Conservation (phyloP, 1,140 invertebrate species). For the Drosophila rufa region DNA sequence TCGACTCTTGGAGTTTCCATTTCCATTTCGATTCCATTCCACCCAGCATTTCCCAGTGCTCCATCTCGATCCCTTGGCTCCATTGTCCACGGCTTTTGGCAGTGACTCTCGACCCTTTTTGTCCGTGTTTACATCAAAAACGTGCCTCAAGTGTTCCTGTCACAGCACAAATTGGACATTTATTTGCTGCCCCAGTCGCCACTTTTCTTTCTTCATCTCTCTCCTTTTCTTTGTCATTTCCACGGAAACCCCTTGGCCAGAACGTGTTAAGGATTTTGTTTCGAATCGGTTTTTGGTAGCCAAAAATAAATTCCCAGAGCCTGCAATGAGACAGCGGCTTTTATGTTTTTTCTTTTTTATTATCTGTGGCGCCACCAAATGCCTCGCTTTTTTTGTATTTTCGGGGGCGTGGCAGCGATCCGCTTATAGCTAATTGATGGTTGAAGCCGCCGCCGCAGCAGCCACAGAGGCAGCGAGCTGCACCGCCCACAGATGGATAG, state of each 20-base stretch:
- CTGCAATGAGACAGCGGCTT: conserved; percentile 66
- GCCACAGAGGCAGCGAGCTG: conserved; percentile 11
- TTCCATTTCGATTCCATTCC: neutral
- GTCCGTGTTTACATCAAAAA: conserved; percentile 80
- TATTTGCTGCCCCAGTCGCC: conserved; percentile 68
- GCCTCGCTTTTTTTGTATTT: conserved; percentile 33
- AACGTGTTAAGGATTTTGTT: conserved; percentile 79
- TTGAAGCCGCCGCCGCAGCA: conserved; percentile 35
- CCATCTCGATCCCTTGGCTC: conserved; percentile 2
- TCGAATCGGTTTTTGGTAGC: conserved; percentile 45
- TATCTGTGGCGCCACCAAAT: conserved; percentile 66
- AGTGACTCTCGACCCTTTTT: conserved; percentile 76
- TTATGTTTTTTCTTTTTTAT: neutral
- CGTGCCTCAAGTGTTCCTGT: conserved; percentile 82
- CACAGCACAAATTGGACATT: conserved; percentile 81
- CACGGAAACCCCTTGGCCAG: conserved; percentile 64
- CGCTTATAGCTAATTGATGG: conserved; percentile 78
- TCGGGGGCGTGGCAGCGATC: conserved; percentile 48
- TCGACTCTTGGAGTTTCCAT: conserved; percentile 40
- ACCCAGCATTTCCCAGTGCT: neutral
- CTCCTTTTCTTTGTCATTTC: conserved; percentile 39
- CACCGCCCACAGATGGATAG: conserved; percentile 52
- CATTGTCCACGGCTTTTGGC: conserved; percentile 36
- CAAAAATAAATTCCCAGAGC: conserved; percentile 34
- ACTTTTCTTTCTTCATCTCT: conserved; percentile 26